These are phyloP conservation scores for Aegithalos caudatus DNA, from an alignment of 2,113 vertebrate genomes.

Conservation along the genomic window DNA sequence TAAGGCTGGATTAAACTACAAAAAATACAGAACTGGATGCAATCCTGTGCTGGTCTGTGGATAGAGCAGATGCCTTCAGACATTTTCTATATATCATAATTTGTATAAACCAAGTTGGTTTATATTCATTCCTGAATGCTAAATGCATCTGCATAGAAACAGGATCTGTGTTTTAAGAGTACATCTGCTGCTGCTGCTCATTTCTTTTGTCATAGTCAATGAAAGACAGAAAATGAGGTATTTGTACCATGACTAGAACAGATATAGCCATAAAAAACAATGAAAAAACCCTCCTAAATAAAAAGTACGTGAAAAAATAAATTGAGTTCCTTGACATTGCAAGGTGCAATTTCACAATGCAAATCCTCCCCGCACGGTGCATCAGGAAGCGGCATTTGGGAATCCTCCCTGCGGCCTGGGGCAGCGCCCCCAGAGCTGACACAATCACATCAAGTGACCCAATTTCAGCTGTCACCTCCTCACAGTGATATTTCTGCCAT, in stretches of 20 bases:
- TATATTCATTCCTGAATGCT: conserved; percentile 36
- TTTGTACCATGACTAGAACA: conserved; percentile 24
- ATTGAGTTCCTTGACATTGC: conserved; percentile 16
- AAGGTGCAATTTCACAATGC: conserved; percentile 16
- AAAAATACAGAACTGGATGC: conserved; percentile 30
- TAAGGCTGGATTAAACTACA: conserved; percentile 4
- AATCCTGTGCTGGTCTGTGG: neutral
- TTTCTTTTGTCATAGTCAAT: conserved; percentile 50
- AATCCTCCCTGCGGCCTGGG: neutral
- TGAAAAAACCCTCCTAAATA: neutral
- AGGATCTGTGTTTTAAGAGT: conserved; percentile 45
- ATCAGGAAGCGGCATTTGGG: neutral
- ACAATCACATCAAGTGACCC: neutral
- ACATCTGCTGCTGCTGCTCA: conserved; percentile 36
- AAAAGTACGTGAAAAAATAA: conserved; percentile 14
- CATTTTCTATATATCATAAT: neutral
- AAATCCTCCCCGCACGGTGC: neutral
- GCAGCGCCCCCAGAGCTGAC: neutral
- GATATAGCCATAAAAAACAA: neutral
- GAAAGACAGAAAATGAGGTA: conserved; percentile 43
- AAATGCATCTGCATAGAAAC: conserved; percentile 48
- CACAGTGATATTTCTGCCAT: rapidly evolving
- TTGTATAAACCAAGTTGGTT: conserved; percentile 25
- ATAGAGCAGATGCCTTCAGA: conserved; percentile 44
- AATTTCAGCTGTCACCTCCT: neutral